A percentile compares a stretch with the other conserved stretches of the same genome.
These are phyloP conservation scores for Gallinago stenura DNA, from an alignment of 2,797 vertebrate genomes.

Conservation along the genomic window DNA sequence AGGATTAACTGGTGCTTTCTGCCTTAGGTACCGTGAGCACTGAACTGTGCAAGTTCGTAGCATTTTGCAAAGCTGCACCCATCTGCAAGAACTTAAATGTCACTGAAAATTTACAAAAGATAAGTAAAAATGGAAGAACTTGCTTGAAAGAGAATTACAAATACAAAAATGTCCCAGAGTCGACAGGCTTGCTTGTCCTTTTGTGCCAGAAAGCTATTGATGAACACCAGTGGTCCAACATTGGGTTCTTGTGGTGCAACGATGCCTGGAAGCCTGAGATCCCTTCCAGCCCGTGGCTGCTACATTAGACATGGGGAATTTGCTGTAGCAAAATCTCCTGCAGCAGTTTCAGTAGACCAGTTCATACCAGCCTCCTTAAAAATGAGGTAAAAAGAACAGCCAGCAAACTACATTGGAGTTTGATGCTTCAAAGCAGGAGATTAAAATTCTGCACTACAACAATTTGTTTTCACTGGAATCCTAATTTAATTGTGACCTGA, in stretches of 20 bases:
- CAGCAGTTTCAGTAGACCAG: neutral
- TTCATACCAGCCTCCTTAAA: neutral
- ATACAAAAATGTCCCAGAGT: neutral
- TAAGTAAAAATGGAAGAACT: neutral
- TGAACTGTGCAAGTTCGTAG: neutral
- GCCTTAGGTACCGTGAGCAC: neutral
- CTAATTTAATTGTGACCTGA: slow-evolving; percentile 61
- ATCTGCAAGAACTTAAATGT: neutral
- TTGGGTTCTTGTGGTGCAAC: neutral
- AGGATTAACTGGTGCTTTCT: slow-evolving; percentile 12
- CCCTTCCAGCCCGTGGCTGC: neutral
- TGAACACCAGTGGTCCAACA: neutral
- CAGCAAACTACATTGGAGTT: neutral
- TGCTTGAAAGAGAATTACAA: neutral
- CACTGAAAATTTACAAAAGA: neutral
- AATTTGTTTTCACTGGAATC: slow-evolving; percentile 22
- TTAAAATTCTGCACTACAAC: neutral
- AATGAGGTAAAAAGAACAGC: neutral
- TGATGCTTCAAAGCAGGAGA: neutral
- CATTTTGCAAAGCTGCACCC: neutral
- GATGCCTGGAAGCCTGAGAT: neutral
- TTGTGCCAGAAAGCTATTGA: neutral
- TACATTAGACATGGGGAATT: neutral
- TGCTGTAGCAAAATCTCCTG: neutral
- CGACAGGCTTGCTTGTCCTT: neutral